Conservation (phyloP, 2,797 vertebrate genomes). For the Alcedo atthis region DNA sequence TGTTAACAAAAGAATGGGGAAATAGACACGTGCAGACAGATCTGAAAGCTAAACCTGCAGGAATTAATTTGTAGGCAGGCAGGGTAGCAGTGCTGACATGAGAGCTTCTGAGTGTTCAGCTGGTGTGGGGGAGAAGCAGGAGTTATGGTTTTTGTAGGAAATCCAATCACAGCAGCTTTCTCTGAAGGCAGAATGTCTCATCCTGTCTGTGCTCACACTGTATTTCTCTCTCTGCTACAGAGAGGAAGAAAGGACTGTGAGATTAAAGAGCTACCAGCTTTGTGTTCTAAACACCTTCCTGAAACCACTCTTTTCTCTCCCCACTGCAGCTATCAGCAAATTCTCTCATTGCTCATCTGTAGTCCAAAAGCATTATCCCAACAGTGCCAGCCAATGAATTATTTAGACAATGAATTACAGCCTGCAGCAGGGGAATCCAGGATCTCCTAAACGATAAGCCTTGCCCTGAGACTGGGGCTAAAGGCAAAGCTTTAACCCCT, state of each 20-base stretch:
- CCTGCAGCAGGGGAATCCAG: slow-evolving; percentile 12
- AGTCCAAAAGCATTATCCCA: slow-evolving; percentile 4
- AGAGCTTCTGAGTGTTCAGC: neutral
- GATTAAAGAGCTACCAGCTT: neutral
- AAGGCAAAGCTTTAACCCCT: neutral
- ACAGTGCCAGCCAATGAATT: slow-evolving; percentile 6
- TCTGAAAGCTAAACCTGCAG: slow-evolving; percentile 16
- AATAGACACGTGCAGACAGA: neutral
- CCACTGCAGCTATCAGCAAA: neutral
- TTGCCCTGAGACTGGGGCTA: neutral
- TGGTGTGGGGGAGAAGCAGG: neutral
- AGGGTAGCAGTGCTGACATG: neutral
- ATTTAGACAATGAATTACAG: slow-evolving; percentile 36
- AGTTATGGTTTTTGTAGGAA: neutral
- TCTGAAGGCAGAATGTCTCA: neutral
- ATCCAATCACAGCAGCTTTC: neutral
- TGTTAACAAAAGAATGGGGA: neutral
- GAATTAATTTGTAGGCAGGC: slow-evolving; percentile 12
- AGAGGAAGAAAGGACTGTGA: neutral
- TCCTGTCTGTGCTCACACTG: neutral
- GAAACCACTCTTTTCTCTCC: neutral
- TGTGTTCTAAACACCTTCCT: neutral
- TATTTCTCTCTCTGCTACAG: neutral
- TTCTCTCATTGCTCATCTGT: neutral
- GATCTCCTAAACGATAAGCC: neutral